Conservation (phyloP, 2,797 vertebrate genomes). For the Fistularia tabacaria region DNA sequence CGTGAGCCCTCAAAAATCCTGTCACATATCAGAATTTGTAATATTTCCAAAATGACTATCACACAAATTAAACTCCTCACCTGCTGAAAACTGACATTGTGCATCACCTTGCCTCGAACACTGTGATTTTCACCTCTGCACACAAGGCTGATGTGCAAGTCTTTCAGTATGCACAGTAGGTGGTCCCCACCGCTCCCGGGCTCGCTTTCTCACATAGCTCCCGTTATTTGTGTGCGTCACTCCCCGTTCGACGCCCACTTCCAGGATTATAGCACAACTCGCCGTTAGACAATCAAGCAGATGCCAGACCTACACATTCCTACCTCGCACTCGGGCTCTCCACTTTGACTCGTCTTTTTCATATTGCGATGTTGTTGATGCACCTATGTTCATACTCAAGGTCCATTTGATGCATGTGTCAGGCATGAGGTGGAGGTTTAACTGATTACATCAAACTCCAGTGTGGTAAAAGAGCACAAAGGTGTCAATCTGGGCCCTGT, state of each 20-base stretch:
- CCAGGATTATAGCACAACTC: slow-evolving; percentile 27
- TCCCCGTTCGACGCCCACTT: slow-evolving; percentile 31
- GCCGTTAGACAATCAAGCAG: slow-evolving; percentile 30
- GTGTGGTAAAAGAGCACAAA: slow-evolving; percentile 77
- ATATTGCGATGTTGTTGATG: slow-evolving; percentile 70
- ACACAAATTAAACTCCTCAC: slow-evolving; percentile 25
- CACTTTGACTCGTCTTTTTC: slow-evolving; percentile 73
- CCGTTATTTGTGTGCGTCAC: slow-evolving; percentile 27
- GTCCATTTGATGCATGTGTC: slow-evolving; percentile 75
- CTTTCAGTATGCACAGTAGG: slow-evolving; percentile 17
- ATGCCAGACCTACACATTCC: slow-evolving; percentile 36
- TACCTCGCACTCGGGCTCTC: slow-evolving; percentile 32
- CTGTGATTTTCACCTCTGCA: slow-evolving; percentile 27
- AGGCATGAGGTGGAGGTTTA: slow-evolving; percentile 72
- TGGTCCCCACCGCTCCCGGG: slow-evolving; percentile 21
- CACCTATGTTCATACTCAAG: slow-evolving; percentile 65
- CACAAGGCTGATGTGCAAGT: slow-evolving; percentile 8
- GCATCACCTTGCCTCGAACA: slow-evolving; percentile 15
- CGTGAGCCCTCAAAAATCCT: slow-evolving; percentile 13
- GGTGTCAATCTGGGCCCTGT: slow-evolving; percentile 76
- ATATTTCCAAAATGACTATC: slow-evolving; percentile 22
- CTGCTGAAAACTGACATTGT: slow-evolving; percentile 31
- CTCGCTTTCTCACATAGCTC: slow-evolving; percentile 18
- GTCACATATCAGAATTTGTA: slow-evolving; percentile 34
- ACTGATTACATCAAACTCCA: slow-evolving; percentile 80